phyloP scores from a whole-genome alignment of 2,888 invertebrate genomes.

The Conchocele bisecta region DNA sequence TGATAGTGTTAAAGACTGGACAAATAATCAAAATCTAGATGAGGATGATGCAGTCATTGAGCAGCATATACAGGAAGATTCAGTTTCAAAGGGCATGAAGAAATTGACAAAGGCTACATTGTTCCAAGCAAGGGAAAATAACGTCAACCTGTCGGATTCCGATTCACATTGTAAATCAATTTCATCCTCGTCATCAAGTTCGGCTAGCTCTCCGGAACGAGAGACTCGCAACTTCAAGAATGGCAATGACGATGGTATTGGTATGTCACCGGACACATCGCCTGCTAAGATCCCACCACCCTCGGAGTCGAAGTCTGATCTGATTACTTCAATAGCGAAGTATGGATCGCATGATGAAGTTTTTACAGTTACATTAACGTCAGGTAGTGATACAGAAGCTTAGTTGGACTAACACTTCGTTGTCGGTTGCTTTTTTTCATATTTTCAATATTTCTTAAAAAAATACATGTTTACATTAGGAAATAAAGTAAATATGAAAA shows the following conservation, averaged over 20 bases:
- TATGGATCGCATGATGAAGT: slow-evolving; percentile 35
- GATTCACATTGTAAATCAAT: slow-evolving; percentile 59
- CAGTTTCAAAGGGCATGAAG: slow-evolving; percentile 37
- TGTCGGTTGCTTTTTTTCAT: too few relatives aligned
- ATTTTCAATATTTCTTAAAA: too few relatives aligned
- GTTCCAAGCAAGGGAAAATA: slow-evolving; percentile 59
- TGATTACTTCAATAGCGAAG: slow-evolving; percentile 37
- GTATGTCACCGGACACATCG: slow-evolving; percentile 56
- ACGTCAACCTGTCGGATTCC: slow-evolving; percentile 65
- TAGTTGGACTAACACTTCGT: slow-evolving; percentile 15
- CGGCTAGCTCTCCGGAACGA: slow-evolving; percentile 37
- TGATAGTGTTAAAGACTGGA: slow-evolving; percentile 68
- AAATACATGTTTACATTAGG: too few relatives aligned
- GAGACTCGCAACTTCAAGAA: slow-evolving; percentile 42
- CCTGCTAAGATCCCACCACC: slow-evolving; percentile 47
- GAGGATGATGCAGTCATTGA: slow-evolving; percentile 54
- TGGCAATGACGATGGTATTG: slow-evolving; percentile 59
- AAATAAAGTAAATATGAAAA: too few relatives aligned
- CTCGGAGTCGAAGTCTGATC: slow-evolving; percentile 38
- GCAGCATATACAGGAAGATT: slow-evolving; percentile 48
- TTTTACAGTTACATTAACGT: slow-evolving; percentile 43
- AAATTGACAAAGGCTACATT: slow-evolving; percentile 56
- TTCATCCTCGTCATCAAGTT: slow-evolving; percentile 51
- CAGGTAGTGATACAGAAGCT: too few relatives aligned
- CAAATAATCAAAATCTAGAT: slow-evolving; percentile 53